Evolutionary conservation across 2,888 invertebrate genomes (phyloP), one percentile per base, ranked within the genome.

Genomic region (Quadriops clusia): DNA sequence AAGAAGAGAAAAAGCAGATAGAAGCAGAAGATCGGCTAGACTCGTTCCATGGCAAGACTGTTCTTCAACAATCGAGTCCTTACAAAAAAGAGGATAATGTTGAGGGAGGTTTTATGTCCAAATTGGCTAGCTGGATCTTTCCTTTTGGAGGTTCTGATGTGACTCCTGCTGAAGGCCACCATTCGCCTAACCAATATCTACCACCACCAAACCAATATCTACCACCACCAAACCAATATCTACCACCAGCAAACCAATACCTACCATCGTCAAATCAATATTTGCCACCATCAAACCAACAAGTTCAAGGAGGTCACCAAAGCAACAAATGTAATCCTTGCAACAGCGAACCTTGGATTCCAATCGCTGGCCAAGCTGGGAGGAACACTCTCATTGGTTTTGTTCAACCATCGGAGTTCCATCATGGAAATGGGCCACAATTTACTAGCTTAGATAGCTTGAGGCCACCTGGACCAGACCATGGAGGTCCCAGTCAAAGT

Each of bases 291-390:
- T 36, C 15, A 26, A 39, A 25, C 40, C 42, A 28, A 9, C 25
- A 35, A 20, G 21, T 12, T 13, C 6, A 12, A 8, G 23, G 8
- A 22, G 34, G 30, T 10, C 44, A 35, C 12, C 8, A 30, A 37
- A 34, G 44, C 37, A 29, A 68, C 48, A 68, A 70, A 39, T 86
- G 86, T 50, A 77, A 79, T 50, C 72, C 79, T 31, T 86, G 86
- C 50, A 83, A 85, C 54, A 69, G 73, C 53, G 72, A 75, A 47
- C 85, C 86, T 35, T 86, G 86, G 86, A 70, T 82, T 45, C 86
- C 86, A 18, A 73, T 85, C 23, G 73, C 80, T n/a, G 33, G 45
- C 8, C 44, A 41, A 30, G 40, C 41, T 17, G 53, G 49, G 3
- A 43, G 46, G 27, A 49, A 48, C 34, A 52, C 51, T 17, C 35